Evolutionary conservation across 2,888 invertebrate species (phyloP), one percentile per base, ranked within the genome.

Genomic region (Sesia apiformis): DNA sequence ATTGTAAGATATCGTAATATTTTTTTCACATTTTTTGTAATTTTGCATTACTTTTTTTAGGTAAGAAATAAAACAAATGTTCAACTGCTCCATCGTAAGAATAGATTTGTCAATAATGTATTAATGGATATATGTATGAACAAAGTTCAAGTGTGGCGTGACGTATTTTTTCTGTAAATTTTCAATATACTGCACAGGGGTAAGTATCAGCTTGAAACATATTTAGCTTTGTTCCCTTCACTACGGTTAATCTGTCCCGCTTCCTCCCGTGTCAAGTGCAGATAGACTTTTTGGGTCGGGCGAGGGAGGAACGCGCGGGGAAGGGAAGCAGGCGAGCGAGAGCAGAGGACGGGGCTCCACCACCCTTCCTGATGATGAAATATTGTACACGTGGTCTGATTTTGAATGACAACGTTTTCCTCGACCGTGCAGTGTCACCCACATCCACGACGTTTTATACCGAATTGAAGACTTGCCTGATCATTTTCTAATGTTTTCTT

Each of bases 301-400:
- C 65, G 60, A 60, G 56, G 52, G 53, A 53, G 52, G 39, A 55
- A 60, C 67, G 67, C 62, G 60, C 65, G 59, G 60, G 55, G 52
- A 54, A 54, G 53, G 39, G 54, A 60, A 68, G 67, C 62, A 68
- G 64, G 65, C 63, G 64, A 62, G 61, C 62, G 66, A 67, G 63
- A 68, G 69, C 72, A 75, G 78, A 68, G 77, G 59, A 61, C 55
- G 58, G 61, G 66, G 64, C 63, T 59, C 65, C 63, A 55, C 72
- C 80, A 71, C 83, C 83, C 81, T 85, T 76, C 88, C 90, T 91
- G 91, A 92, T 91, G 92, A 92, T 92, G 92, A 92, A 92, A 92
- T 92, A 92, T 92, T 91, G 92, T 91, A 91, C 92, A 92, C 92
- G 92, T 92, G 92, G 92, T 92, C 91, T 91, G 92, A 92, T 92